Conservation (phyloP, 2,113 vertebrate species). For the Hyperoodon ampullatus region DNA sequence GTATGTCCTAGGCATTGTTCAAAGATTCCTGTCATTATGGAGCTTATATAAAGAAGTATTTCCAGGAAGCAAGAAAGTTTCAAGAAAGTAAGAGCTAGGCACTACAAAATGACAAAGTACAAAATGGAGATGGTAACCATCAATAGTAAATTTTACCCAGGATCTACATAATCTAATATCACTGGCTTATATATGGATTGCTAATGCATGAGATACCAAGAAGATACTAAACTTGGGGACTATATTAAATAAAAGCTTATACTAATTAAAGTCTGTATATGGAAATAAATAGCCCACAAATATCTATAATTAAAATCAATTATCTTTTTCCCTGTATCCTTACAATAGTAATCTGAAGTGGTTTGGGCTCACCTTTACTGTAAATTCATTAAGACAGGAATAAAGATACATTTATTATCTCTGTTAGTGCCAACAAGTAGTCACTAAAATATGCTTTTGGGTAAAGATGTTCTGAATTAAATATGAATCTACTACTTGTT, state of each 20-base stretch:
- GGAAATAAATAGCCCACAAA: neutral
- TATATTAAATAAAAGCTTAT: constrained; percentile 48
- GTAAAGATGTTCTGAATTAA: constrained; percentile 21
- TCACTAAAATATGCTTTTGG: neutral
- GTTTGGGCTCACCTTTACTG: neutral
- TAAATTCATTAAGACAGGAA: neutral
- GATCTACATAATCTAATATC: neutral
- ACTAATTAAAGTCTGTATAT: neutral
- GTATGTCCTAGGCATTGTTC: neutral
- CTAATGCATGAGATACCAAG: neutral
- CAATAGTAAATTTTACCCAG: too few species aligned
- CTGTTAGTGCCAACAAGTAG: neutral
- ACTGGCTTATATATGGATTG: neutral
- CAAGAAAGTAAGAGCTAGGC: neutral
- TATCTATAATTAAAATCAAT: constrained; percentile 35
- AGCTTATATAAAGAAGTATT: neutral
- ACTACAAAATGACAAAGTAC: neutral
- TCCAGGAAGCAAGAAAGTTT: neutral
- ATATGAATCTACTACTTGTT: neutral
- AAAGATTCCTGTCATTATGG: neutral
- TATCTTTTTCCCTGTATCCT: neutral
- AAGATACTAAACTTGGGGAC: neutral
- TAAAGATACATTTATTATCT: constrained; percentile 20
- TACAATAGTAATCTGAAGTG: neutral
- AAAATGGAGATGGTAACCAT: neutral